These are phyloP conservation scores for Hydropsyche tenuis DNA, from an alignment of 1,140 invertebrate genomes.

Conservation along the genomic window DNA sequence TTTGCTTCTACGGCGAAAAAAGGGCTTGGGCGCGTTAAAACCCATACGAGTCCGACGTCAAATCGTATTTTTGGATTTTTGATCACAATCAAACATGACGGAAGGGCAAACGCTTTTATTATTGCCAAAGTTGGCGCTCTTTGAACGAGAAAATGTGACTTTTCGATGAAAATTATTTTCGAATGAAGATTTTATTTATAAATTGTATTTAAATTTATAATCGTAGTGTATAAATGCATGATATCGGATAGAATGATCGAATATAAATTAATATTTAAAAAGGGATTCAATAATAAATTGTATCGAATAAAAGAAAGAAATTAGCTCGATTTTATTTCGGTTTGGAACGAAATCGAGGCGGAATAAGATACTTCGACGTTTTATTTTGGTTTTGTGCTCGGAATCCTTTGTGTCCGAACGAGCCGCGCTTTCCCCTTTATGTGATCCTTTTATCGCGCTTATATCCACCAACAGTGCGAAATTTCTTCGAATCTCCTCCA, in stretches of 20 bases:
- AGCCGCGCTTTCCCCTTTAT: conserved; percentile 15
- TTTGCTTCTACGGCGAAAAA: not conserved
- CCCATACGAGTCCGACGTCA: not conserved
- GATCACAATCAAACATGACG: conserved; percentile 17
- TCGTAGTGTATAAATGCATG: too few species aligned
- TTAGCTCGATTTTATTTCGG: too few species aligned
- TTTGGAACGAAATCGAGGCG: too few species aligned
- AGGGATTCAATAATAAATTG: too few species aligned
- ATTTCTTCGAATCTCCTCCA: not conserved
- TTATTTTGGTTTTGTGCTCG: not conserved
- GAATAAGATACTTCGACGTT: not conserved
- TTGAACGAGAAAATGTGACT: too few species aligned
- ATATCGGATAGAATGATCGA: too few species aligned
- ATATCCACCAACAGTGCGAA: not conserved
- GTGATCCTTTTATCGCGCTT: conserved; percentile 24
- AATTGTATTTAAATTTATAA: too few species aligned
- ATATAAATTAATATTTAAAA: too few species aligned
- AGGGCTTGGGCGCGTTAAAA: not conserved
- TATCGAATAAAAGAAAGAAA: too few species aligned
- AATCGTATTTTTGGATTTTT: conserved; percentile 13
- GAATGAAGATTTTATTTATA: too few species aligned
- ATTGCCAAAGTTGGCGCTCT: not conserved
- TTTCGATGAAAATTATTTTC: too few species aligned
- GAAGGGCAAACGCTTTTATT: conserved; percentile 19
- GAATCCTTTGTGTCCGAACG: conserved; percentile 7